phyloP scores from a whole-genome alignment of 2,113 vertebrate genomes.

The Crotalus viridis region DNA sequence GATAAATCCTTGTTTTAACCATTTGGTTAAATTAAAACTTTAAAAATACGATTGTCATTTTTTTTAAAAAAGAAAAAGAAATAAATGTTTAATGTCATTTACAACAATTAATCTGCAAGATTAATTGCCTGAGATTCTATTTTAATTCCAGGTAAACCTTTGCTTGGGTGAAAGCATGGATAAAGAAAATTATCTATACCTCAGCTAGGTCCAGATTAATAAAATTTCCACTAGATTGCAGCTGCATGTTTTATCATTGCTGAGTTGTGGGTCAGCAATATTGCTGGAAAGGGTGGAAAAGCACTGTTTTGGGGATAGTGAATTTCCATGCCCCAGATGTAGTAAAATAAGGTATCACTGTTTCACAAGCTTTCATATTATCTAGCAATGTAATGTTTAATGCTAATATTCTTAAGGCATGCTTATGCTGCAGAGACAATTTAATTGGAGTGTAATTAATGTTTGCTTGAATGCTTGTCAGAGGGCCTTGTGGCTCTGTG shows the following conservation, averaged over 20 bases:
- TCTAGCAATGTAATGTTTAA: not conserved
- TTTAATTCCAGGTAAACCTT: not conserved
- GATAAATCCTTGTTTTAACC: not conserved
- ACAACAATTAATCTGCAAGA: not conserved
- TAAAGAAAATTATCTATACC: not conserved
- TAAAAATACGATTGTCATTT: not conserved
- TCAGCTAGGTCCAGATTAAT: not conserved
- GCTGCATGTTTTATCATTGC: not conserved
- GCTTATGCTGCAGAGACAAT: not conserved
- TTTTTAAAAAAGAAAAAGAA: not conserved
- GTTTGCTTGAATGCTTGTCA: not conserved
- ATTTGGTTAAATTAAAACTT: not conserved
- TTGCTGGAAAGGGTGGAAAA: not conserved
- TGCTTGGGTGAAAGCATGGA: not conserved
- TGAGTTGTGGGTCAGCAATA: not conserved
- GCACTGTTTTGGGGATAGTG: not conserved
- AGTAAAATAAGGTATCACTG: not conserved
- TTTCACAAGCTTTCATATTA: not conserved
- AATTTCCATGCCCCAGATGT: not conserved
- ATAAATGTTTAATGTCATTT: not conserved
- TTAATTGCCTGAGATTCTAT: not conserved
- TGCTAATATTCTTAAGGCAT: not conserved
- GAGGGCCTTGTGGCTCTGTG: not conserved
- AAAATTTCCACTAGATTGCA: not conserved
- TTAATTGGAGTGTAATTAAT: not conserved